A percentile compares a stretch with the other conserved stretches of the same genome.
phyloP scores from a whole-genome alignment of 2,888 invertebrate species.

The Drosophila kambysellisi region DNA sequence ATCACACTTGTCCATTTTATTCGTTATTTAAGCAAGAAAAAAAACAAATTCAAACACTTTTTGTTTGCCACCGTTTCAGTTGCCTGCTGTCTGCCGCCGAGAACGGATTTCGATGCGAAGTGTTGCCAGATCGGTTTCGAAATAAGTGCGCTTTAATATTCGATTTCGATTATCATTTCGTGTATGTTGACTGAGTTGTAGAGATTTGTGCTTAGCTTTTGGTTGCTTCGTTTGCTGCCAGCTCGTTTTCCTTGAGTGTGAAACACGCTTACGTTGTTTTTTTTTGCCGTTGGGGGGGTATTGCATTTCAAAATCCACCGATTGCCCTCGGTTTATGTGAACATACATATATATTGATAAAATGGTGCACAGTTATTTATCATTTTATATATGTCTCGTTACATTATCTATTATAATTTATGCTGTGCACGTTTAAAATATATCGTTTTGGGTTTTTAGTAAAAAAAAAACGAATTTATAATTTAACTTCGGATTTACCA shows the following conservation, averaged over 20 bases:
- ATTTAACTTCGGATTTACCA: background rate
- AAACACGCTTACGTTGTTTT: constrained; percentile 10
- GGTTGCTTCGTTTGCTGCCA: background rate
- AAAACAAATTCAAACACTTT: background rate
- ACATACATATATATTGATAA: background rate
- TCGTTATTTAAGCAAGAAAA: constrained; percentile 4
- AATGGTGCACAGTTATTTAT: background rate
- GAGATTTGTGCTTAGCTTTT: background rate
- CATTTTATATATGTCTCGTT: background rate
- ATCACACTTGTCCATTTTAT: constrained; percentile 30
- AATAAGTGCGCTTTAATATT: constrained; percentile 16
- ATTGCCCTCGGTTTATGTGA: background rate
- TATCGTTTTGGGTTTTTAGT: background rate
- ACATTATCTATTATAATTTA: background rate
- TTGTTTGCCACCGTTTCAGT: constrained; percentile 47
- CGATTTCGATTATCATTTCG: background rate
- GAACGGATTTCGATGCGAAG: constrained; percentile 44
- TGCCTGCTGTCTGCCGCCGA: constrained; percentile 47
- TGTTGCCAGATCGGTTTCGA: constrained; percentile 8
- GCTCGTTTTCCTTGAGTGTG: constrained; percentile 44
- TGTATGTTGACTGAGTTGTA: constrained; percentile 7
- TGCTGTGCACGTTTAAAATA: background rate
- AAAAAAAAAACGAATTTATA: background rate
- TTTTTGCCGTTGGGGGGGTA: constrained; percentile 20
- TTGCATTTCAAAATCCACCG: constrained; percentile 43